Evolutionary conservation across 2,113 vertebrate genomes (phyloP).

Genomic region (Artemisiospiza belli): DNA sequence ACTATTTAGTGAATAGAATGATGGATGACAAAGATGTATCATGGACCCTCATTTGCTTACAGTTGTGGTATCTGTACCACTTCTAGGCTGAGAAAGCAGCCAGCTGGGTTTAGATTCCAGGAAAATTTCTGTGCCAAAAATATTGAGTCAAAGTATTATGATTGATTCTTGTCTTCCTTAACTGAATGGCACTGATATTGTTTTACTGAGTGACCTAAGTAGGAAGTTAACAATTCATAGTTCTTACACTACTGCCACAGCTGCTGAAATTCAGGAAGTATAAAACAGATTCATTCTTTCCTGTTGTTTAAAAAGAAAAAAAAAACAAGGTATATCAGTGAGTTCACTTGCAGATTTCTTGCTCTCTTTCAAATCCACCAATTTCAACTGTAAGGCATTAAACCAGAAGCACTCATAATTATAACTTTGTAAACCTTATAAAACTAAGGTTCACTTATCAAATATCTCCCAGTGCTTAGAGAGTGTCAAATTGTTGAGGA

Average conservation of each 20-base stretch:
- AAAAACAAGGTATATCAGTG: not conserved
- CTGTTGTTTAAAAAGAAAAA: not conserved
- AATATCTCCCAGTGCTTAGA: not conserved
- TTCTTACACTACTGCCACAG: not conserved
- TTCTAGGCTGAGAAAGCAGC: not conserved
- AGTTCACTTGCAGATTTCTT: not conserved
- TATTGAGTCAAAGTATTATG: not conserved
- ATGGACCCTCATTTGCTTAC: not conserved
- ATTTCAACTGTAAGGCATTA: not conserved
- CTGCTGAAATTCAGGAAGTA: conserved; percentile 21
- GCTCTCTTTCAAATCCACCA: not conserved
- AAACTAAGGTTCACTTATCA: not conserved
- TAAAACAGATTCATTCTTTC: not conserved
- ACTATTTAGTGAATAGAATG: not conserved
- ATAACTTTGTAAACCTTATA: not conserved
- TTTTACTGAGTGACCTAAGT: not conserved
- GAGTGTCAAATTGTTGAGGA: not conserved
- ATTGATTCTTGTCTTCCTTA: not conserved
- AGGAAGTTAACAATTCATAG: not conserved
- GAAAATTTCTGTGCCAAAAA: not conserved
- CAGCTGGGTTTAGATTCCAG: not conserved
- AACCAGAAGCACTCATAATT: not conserved
- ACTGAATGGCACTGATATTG: not conserved
- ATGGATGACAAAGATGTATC: not conserved
- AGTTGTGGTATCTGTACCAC: not conserved